These are phyloP conservation scores for Triplophysa dalaica DNA, from an alignment of 2,113 vertebrate species.

Conservation along the genomic window DNA sequence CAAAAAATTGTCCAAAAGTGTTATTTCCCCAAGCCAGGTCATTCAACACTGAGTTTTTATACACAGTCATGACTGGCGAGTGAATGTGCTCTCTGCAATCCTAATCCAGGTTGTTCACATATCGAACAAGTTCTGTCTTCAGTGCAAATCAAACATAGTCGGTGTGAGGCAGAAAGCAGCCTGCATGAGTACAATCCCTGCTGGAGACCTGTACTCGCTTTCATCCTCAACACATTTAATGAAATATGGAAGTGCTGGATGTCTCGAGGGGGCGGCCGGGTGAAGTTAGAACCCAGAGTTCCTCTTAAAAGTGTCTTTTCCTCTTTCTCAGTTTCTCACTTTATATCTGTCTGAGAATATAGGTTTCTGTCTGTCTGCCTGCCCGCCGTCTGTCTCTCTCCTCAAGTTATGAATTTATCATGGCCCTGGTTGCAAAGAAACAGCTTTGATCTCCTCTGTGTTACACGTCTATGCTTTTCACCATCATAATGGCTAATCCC, in stretches of 20 bases:
- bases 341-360: neutral
- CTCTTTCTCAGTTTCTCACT: constrained; percentile 18
- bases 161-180: constrained; percentile 27
- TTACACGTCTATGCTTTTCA: constrained; percentile 21
- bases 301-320: constrained; percentile 33
- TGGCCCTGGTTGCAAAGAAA: constrained; percentile 19
- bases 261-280: neutral
- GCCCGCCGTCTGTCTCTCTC: neutral
- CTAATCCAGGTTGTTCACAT: constrained; percentile 2
- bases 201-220: constrained; percentile 38
- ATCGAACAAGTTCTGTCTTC: constrained; percentile 31
- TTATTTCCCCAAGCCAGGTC: neutral
- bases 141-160: constrained; percentile 43
- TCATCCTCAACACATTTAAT: constrained; percentile 48
- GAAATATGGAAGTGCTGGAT: constrained; percentile 50
- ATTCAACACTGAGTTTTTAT: neutral
- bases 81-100: neutral
- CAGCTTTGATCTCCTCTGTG: constrained; percentile 47
- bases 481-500: constrained; percentile 7
- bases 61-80: neutral
- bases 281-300: neutral
- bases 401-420: constrained; percentile 30
- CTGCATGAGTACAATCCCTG: constrained; percentile 31
- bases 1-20: too few species aligned
- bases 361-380: neutral